A percentile compares a stretch with the other conserved stretches of the same genome.
Conservation (phyloP, 2,797 vertebrate species). For the Gadopsis marmoratus region DNA sequence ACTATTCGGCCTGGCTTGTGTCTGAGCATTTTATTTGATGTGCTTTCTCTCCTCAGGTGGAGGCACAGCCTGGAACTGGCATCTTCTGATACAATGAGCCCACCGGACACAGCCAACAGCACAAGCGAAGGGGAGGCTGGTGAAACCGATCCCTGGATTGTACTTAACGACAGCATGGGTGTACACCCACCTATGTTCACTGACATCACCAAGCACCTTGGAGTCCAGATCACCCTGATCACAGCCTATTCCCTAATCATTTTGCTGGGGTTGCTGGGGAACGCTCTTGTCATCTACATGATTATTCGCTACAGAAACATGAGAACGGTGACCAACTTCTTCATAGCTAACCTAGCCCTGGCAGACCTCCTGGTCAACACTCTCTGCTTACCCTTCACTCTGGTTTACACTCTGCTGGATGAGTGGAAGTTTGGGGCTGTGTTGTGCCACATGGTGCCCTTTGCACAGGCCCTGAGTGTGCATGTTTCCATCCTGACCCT, state of each 20-base stretch:
- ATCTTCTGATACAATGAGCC: conserved; percentile 82
- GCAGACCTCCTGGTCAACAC: conserved; percentile 94
- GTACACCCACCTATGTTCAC: conserved; percentile 83
- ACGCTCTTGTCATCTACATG: conserved; percentile 92
- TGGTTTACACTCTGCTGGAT: conserved; percentile 91
- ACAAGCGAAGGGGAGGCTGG: conserved; percentile 76
- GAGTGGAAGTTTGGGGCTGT: conserved; percentile 95
- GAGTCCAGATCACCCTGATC: conserved; percentile 91
- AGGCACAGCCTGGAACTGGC: conserved; percentile 39
- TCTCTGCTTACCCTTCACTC: conserved; percentile 92
- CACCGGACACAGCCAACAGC: conserved; percentile 83
- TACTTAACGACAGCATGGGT: conserved; percentile 76
- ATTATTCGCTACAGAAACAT: conserved; percentile 92
- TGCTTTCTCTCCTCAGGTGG: conserved; percentile 59
- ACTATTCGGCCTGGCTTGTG: not conserved
- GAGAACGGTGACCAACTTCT: conserved; percentile 95
- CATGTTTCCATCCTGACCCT: conserved; percentile 93
- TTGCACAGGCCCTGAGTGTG: conserved; percentile 92
- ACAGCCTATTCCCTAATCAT: conserved; percentile 92
- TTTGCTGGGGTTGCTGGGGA: conserved; percentile 90
- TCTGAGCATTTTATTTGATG: conserved; percentile 28
- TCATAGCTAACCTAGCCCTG: conserved; percentile 94
- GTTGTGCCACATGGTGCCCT: conserved; percentile 93
- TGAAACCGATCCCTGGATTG: conserved; percentile 61
- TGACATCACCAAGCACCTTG: conserved; percentile 91